Base-by-base conservation (phyloP, 2,888 invertebrate genomes). In the Tiliacea aurago region DNA sequence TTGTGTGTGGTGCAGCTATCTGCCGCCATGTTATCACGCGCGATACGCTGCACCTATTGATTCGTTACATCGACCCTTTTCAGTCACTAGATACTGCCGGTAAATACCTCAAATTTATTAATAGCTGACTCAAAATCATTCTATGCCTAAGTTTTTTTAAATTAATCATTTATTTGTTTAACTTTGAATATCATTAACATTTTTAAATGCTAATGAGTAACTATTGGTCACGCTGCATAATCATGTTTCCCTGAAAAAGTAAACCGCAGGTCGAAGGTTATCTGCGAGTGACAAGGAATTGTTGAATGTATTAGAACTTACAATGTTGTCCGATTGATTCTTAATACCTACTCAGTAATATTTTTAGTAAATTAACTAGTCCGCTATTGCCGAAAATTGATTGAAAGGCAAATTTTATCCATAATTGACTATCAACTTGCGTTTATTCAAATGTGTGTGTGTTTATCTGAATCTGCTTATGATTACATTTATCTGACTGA, bases 41-140 rank as follows among this genome's bases (percentile, higher is more conserved):
- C 37, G 73, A 63, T 69, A 72, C 73, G 71, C 69, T 58, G 51
- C 2, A 13, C 63, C 47, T 74, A 74, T 73, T 80, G 73, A 69
- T 83, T 83, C 59, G 18, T 20, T 73, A 78, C 45, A 61, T 78
- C 68, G 59, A 61, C 58, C 45, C 41, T 70, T 58, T 61, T 76
- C 80, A 61, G 33, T 28, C 51, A 45, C 56, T n/a, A n/a, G n/a
- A n/a, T 51, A 51, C 70, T 51, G 41, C 28, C 28, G 18, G 51
- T 43, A 11, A 53, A 65, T 28, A 51, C 4, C 28, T 45, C 28
- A 37, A 4, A 37, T 41, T 20, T 20, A 45, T 7, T 13, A 45
- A 28, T 33, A 6, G 3, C 33, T 15, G 23, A 75, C 20, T 62
- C 1, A 51, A n/a, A 28, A 47, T 47, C 0, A 41, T 55, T 58